A percentile compares a stretch with the other conserved stretches of the same genome.
Conservation (phyloP, 2,888 invertebrate genomes). For the Amblyteles armatorius region DNA sequence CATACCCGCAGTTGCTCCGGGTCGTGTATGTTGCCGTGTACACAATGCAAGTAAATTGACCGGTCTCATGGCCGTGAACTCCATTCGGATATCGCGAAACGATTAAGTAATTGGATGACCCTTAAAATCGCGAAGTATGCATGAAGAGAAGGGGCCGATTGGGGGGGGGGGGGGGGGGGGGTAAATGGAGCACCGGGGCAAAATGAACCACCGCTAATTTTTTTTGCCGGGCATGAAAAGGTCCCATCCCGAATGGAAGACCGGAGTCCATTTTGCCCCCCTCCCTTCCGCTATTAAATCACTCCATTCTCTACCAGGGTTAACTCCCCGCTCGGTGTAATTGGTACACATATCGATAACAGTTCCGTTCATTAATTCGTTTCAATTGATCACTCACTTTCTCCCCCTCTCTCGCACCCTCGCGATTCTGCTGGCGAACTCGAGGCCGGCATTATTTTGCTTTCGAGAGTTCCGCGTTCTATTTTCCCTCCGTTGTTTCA, state of each 20-base stretch:
- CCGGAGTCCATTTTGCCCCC: no score
- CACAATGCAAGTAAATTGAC: constrained; percentile 3
- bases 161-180: no score
- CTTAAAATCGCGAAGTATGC: constrained; percentile 27
- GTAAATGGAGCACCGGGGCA: no score
- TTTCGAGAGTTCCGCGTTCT: constrained; percentile 10
- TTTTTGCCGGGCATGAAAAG: no score
- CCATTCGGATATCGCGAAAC: constrained; percentile 31
- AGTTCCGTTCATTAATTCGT: neutral
- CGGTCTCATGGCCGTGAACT: neutral
- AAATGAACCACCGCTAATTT: no score
- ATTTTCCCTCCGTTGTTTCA: constrained; percentile 1
- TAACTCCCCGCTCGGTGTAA: neutral
- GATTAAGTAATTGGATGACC: constrained; percentile 56
- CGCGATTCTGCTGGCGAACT: neutral
- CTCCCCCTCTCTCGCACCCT: constrained; percentile 4
- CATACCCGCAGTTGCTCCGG: neutral
- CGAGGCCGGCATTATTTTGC: neutral
- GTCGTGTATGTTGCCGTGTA: neutral
- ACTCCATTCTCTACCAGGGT: neutral
- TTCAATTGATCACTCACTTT: constrained; percentile 24
- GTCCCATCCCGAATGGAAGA: no score
- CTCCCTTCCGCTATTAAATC: neutral
- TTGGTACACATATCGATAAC: constrained; percentile 5
- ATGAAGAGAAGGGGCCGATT: neutral